Evolutionary conservation across 1,140 invertebrate genomes (phyloP), one percentile per base, ranked within the genome.

Genomic region (Gonatopus flavifemur): DNA sequence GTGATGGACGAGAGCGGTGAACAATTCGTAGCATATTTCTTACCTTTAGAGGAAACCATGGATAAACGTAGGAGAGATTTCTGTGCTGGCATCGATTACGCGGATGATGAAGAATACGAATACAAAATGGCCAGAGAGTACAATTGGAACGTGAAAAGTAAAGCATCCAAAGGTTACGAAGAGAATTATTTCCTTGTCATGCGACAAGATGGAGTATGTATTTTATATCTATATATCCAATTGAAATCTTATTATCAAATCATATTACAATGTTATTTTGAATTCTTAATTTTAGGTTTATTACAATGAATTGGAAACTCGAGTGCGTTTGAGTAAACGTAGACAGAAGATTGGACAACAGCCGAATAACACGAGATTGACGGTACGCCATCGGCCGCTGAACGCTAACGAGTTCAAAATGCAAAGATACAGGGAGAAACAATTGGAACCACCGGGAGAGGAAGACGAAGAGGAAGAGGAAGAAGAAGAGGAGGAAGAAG

Each of bases 91-190:
- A 80, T 91, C n/a, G 86, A 93, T 1, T 98, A 97, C 76, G 86
- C 87, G 52, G 93, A 96, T 40, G 93, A 93, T 1, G 90, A 95
- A 43, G 91, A 92, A 48, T 97, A 96, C 71, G 93, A 96, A 57
- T 96, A 96, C 64, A 92, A 93, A 78, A 95, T 96, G 88, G 91
- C 93, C 1, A 82, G 94, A 59, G 93, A 96, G 73, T 96, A 96
- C 67, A 96, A 96, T 66, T 98, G 96, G 96, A 98, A 98, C 78
- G 96, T 98, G 2, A 98, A 98, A 72, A 98, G 93, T 72, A 98
- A 98, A 81, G 88, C 93, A 0, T 94, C 92, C 0, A 96, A 97
- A 74, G 96, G 95, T 30, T 98, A 98, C 67, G 95, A 98, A 77
- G 96, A 98, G 76, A 98, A 96, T 75, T 98, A 98, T 72, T 99